phyloP scores from a whole-genome alignment of 2,113 vertebrate species.

The Bambusicola thoracicus region DNA sequence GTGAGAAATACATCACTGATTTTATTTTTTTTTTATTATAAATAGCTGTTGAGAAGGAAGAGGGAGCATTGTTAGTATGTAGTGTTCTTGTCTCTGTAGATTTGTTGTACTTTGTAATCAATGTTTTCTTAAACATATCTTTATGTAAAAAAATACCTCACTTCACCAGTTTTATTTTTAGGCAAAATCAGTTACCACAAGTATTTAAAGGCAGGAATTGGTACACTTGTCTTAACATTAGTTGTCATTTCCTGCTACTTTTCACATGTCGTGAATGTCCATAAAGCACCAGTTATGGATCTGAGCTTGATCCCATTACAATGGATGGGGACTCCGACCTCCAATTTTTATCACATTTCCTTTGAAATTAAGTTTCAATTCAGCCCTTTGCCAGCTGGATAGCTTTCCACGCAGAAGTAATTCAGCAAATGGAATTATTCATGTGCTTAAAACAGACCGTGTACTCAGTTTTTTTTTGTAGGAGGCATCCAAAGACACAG shows the following conservation, averaged over 20 bases:
- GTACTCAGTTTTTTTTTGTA: not conserved
- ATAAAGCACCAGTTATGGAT: not conserved
- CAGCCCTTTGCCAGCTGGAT: not conserved
- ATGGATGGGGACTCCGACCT: not conserved
- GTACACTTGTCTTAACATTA: not conserved
- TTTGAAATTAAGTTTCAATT: constrained; percentile 1
- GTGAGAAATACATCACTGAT: not conserved
- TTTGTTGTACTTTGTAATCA: not conserved
- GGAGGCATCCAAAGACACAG: not conserved
- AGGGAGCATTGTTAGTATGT: not conserved
- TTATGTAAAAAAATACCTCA: not conserved
- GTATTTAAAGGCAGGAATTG: not conserved
- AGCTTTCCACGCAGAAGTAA: constrained; percentile 1
- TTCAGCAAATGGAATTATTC: constrained; percentile 31
- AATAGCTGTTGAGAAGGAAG: not conserved
- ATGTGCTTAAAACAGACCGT: not conserved
- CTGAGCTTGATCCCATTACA: not conserved
- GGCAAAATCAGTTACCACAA: not conserved
- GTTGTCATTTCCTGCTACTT: not conserved
- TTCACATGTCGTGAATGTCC: not conserved
- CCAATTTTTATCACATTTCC: constrained; percentile 17
- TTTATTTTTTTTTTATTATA: not conserved
- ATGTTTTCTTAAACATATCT: not conserved
- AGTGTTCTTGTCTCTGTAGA: not conserved
- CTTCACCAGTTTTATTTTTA: not conserved